Conservation (phyloP, 2,888 invertebrate species). For the Calephelis perditalis region DNA sequence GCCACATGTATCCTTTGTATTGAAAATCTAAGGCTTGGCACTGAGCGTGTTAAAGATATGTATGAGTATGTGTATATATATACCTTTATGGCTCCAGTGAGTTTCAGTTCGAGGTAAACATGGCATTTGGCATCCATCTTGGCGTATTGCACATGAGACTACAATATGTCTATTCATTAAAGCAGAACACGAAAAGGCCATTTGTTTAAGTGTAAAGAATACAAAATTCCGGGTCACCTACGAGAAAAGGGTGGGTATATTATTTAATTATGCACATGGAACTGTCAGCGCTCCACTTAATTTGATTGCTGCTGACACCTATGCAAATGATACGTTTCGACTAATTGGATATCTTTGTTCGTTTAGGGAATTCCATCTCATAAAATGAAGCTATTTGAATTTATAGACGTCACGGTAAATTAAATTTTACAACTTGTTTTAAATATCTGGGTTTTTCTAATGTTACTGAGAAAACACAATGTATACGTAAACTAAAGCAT, state of each 20-base stretch:
- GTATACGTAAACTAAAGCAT: too few relatives aligned
- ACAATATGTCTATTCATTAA: conserved; percentile 8
- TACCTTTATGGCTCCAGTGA: too few relatives aligned
- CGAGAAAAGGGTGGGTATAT: conserved; percentile 53
- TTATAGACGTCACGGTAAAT: neutral
- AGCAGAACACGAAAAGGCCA: conserved; percentile 19
- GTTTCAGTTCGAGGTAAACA: too few relatives aligned
- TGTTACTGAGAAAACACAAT: too few relatives aligned
- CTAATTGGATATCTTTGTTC: conserved; percentile 74
- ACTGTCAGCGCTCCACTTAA: conserved; percentile 62
- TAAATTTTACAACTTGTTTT: neutral
- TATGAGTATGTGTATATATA: too few relatives aligned
- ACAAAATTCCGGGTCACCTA: conserved; percentile 36
- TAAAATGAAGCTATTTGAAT: conserved; percentile 7
- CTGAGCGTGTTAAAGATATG: too few relatives aligned
- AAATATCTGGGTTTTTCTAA: too few relatives aligned
- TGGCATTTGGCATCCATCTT: too few relatives aligned
- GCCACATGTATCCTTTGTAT: too few relatives aligned
- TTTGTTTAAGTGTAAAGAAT: conserved; percentile 19
- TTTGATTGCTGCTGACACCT: conserved; percentile 70
- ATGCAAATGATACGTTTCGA: conserved; percentile 69
- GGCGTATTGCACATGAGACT: conserved; percentile 2
- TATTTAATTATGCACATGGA: conserved; percentile 65
- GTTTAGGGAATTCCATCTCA: conserved; percentile 38
- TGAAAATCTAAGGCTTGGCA: too few relatives aligned